Evolutionary conservation across 2,797 vertebrate genomes (phyloP).

Genomic region (Thalassophryne amazonica): DNA sequence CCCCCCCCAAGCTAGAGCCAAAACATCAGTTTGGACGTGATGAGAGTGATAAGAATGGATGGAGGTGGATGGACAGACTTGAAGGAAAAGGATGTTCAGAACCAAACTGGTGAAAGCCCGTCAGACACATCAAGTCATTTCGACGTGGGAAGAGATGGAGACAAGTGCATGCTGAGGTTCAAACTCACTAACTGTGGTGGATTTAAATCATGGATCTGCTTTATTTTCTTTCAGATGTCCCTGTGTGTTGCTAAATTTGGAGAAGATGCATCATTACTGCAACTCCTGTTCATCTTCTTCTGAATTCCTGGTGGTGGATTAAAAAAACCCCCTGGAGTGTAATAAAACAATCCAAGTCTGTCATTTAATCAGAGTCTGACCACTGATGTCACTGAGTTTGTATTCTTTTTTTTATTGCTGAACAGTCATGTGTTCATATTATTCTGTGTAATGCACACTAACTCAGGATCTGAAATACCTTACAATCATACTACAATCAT

Average conservation of each 20-base stretch:
- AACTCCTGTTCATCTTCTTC: conserved; percentile 5
- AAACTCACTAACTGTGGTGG: too few relatives aligned
- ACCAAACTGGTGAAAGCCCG: too few relatives aligned
- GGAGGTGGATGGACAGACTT: too few relatives aligned
- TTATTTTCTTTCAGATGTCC: conserved; percentile 18
- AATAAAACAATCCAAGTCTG: neutral
- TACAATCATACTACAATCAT: conserved; percentile 11
- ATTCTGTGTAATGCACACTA: neutral
- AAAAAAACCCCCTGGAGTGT: neutral
- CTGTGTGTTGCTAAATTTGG: neutral
- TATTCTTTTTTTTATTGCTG: neutral
- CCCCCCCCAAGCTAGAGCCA: too few relatives aligned
- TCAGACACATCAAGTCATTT: too few relatives aligned
- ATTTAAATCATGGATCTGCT: conserved; percentile 1
- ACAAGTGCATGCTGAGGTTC: too few relatives aligned
- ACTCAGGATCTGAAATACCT: conserved; percentile 28
- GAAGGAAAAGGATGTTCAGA: too few relatives aligned
- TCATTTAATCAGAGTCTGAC: neutral
- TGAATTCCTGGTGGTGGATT: conserved; percentile 1
- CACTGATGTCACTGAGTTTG: neutral
- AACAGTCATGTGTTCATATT: neutral
- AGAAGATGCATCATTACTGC: conserved; percentile 14
- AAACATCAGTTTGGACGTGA: too few relatives aligned
- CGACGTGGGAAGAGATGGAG: too few relatives aligned
- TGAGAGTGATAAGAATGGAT: too few relatives aligned